Base-by-base conservation (phyloP, 2,797 vertebrate species). In the Carapus acus region DNA sequence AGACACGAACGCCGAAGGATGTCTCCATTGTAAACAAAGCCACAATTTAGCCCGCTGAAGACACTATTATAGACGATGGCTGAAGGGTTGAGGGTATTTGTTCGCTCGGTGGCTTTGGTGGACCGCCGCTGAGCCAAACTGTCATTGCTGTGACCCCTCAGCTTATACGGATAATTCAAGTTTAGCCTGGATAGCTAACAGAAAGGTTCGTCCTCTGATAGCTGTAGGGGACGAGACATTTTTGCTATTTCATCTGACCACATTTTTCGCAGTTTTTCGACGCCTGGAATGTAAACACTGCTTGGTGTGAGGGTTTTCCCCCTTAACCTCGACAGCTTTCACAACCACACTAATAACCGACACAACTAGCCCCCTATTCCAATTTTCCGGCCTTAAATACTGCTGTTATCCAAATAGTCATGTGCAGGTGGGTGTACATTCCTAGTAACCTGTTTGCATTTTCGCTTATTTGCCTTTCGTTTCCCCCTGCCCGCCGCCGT, bases 71-170 rank as follows among this genome's bases (percentile, higher is more conserved):
- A 49, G 53, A 59, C 43, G 31, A 36, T 36, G 34, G 29, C 8
- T 9, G 33, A 41, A 14, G 49, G 15, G 27, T 22, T 36, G 34
- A 22, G 19, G 7, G 20, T 21, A 47, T 38, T 27, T 24, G 2
- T 58, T 17, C 43, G 33, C 49, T 45, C 50, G 59, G 47, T 58
- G 68, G 65, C 17, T 56, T 60, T 58, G 43, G 51, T 59, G 45
- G 44, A 23, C 22, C 62, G 67, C 71, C 62, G 65, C 47, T 76
- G 78, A 86, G 76, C 77, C 76, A 67, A 76, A 54, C 83, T 88
- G 88, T 89, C 86, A 89, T 88, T 89, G 86, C 87, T 75, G 37
- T 90, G 85, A 90, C 86, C 89, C 87, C 73, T 83, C 67, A 69
- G 80, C 73, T 79, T 83, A 84, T 34, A 69, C 69, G 69, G 84